Evolutionary conservation across 1,140 invertebrate genomes (phyloP).

Genomic region (Drosophila mojavensis): DNA sequence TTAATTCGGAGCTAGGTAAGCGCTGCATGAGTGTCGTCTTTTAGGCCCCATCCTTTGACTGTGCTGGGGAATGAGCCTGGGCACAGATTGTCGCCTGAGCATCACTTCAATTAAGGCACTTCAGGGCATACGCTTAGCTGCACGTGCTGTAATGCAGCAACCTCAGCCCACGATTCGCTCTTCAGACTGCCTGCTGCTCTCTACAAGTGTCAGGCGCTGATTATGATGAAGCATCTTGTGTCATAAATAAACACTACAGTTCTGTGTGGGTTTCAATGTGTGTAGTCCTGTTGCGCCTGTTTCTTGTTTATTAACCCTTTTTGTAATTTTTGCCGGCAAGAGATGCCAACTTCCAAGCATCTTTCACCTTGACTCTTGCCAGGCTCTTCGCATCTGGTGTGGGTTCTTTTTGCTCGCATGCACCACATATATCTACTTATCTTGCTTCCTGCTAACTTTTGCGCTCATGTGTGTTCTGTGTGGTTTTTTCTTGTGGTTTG

Average conservation of each 20-base stretch:
- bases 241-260: conserved; percentile 76
- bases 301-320: conserved; percentile 76
- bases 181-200: conserved; percentile 40
- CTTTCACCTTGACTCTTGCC: conserved; percentile 16
- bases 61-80: conserved; percentile 23
- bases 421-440: conserved; percentile 45
- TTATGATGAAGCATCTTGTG: conserved; percentile 77
- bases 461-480: conserved; percentile 40
- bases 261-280: conserved; percentile 32
- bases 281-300: conserved; percentile 39
- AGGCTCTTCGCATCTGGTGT: conserved; percentile 24
- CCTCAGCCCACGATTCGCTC: conserved; percentile 29
- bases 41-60: conserved; percentile 3
- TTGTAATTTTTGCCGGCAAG: conserved; percentile 60
- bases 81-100: conserved; percentile 48
- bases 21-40: conserved; percentile 9
- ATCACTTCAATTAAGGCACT: conserved; percentile 77
- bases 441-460: conserved; percentile 50
- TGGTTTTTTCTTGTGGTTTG: conserved; percentile 43
- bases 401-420: conserved; percentile 15
- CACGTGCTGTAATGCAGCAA: conserved; percentile 52
- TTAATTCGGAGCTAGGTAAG: conserved; percentile 54
- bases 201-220: conserved; percentile 73
- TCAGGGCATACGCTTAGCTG: conserved; percentile 53
- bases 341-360: conserved; percentile 33